Evolutionary conservation across 1,140 invertebrate genomes (phyloP).

Genomic region (Orussus abietinus): DNA sequence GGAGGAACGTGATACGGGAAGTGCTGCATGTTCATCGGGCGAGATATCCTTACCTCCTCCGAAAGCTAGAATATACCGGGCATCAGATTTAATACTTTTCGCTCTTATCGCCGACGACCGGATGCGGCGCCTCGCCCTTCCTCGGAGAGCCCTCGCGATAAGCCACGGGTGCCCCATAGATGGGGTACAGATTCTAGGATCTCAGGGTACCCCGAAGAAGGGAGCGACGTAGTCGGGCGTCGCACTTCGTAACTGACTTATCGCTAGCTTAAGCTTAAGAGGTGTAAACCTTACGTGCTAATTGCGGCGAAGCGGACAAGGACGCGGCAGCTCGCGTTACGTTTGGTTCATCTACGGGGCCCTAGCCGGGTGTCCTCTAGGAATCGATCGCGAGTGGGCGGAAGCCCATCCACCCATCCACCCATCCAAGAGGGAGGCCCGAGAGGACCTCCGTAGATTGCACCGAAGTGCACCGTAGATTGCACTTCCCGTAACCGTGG

Average conservation of each 20-base stretch:
- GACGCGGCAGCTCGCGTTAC: constrained; percentile 23
- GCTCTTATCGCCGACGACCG: constrained; percentile 16
- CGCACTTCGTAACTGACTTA: constrained; percentile 21
- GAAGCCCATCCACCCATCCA: no score
- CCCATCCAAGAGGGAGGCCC: no score
- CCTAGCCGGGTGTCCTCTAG: no score
- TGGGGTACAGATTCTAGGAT: no score
- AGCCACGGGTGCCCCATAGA: no score
- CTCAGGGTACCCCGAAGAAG: constrained; percentile 1
- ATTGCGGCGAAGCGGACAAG: constrained; percentile 16
- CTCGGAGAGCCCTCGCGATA: no score
- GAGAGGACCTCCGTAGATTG: no score
- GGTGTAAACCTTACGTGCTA: constrained; percentile 23
- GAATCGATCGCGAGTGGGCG: no score
- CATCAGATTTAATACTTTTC: constrained; percentile 51
- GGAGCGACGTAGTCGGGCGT: constrained; percentile 21
- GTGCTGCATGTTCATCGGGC: constrained; percentile 45
- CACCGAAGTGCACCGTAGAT: no score
- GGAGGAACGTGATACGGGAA: constrained; percentile 24
- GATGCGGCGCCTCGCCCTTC: constrained; percentile 9
- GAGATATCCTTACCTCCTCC: constrained; percentile 55
- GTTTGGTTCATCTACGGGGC: constrained; percentile 23
- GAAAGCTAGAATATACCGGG: constrained; percentile 54
- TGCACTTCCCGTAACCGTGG: no score
- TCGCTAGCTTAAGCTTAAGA: constrained; percentile 26